Percentiles rank a stretch among this genome's conserved stretches.
Evolutionary conservation across 2,888 invertebrate genomes (phyloP).

Genomic region (Stenolophus ochropezus): DNA sequence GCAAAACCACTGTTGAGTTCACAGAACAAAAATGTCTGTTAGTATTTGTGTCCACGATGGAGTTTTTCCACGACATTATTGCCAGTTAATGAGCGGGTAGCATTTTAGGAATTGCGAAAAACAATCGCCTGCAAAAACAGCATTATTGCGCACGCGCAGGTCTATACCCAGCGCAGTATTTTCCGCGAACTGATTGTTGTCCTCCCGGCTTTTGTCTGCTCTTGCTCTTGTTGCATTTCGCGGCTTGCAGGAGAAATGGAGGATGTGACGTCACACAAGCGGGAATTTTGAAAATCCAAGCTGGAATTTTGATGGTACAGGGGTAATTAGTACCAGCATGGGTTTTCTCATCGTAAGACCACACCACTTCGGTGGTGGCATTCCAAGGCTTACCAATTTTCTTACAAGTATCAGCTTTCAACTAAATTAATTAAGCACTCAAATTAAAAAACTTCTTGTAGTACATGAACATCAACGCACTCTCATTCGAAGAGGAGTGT

Average conservation of each 20-base stretch:
- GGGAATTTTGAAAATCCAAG: slow-evolving; percentile 31
- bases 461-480: no score
- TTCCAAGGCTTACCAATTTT: not conserved
- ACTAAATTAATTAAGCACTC: not conserved
- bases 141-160: slow-evolving; percentile 25
- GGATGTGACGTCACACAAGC: slow-evolving; percentile 18
- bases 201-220: slow-evolving; percentile 11
- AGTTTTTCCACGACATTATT: slow-evolving; percentile 46
- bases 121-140: slow-evolving; percentile 22
- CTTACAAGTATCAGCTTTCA: not conserved
- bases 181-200: slow-evolving; percentile 43
- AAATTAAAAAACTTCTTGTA: not conserved
- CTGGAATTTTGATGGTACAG: slow-evolving; percentile 24
- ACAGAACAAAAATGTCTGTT: slow-evolving; percentile 47
- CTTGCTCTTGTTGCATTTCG: slow-evolving; percentile 32
- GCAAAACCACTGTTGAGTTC: slow-evolving; percentile 12
- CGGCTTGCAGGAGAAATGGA: slow-evolving; percentile 25
- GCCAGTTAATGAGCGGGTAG: slow-evolving; percentile 46
- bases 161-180: slow-evolving; percentile 18
- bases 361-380: not conserved
- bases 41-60: slow-evolving; percentile 40
- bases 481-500: no score
- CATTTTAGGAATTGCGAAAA: slow-evolving; percentile 46
- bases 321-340: slow-evolving; percentile 12
- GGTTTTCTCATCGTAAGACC: not conserved